Percentiles rank a stretch among this genome's conserved stretches.
Conservation (phyloP, 92 coral and sea anemone genomes). For the Palythoa grandis region DNA sequence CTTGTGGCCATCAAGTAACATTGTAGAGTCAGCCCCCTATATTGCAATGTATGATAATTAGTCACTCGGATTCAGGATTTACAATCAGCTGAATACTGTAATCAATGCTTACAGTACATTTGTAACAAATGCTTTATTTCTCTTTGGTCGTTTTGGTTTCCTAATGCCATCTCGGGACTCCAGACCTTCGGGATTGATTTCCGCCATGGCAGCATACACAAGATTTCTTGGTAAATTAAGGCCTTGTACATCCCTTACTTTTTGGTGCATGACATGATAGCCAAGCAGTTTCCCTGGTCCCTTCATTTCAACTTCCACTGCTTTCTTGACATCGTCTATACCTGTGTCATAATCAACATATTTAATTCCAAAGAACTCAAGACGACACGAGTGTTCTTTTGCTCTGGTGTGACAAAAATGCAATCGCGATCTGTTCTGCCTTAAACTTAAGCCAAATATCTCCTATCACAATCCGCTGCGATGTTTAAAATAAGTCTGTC, state of each 20-base stretch:
- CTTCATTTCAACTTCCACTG: neutral
- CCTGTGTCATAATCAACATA: slow-evolving; percentile 1
- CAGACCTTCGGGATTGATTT: neutral
- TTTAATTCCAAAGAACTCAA: neutral
- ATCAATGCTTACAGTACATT: neutral
- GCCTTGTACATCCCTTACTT: neutral
- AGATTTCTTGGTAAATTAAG: neutral
- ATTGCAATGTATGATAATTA: neutral
- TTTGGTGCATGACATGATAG: neutral
- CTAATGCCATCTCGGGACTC: neutral
- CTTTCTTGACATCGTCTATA: neutral
- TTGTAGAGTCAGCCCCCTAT: neutral
- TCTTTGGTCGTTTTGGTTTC: neutral
- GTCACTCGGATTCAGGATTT: neutral
- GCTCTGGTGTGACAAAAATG: too few relatives aligned
- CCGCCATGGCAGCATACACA: neutral
- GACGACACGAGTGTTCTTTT: neutral
- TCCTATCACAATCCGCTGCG: too few relatives aligned
- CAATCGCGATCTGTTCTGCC: too few relatives aligned
- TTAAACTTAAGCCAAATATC: too few relatives aligned
- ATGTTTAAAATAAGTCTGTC: too few relatives aligned
- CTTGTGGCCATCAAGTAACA: neutral
- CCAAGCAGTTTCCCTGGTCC: neutral
- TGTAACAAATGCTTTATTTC: neutral
- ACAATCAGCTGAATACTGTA: neutral